Evolutionary conservation across 1,140 invertebrate species (phyloP).

Genomic region (Bombus confusus): DNA sequence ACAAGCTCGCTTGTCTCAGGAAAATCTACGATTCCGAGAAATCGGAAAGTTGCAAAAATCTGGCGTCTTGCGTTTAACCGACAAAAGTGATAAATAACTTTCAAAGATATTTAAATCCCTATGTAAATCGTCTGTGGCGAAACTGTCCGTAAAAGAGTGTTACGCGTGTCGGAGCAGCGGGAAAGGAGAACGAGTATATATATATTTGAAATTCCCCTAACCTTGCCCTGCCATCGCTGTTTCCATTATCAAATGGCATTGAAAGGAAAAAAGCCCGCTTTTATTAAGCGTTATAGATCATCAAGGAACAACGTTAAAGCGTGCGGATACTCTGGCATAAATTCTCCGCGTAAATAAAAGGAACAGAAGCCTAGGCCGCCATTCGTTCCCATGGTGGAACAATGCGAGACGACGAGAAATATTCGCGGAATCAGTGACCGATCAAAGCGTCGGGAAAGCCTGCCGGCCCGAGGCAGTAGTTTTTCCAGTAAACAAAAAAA

Average conservation of each 20-base stretch:
- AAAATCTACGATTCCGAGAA: no score
- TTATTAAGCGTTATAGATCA: constrained; percentile 1
- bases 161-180: no score
- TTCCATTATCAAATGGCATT: background rate
- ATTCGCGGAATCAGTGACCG: constrained; percentile 14
- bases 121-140: no score
- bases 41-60: no score
- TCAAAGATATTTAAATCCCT: no score
- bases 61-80: no score
- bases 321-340: background rate
- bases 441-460: background rate
- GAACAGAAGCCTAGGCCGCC: background rate
- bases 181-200: no score
- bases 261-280: background rate
- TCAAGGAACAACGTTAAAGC: background rate
- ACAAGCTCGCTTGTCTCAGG: no score
- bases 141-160: no score
- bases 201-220: background rate
- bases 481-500: background rate
- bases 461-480: background rate
- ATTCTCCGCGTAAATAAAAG: background rate
- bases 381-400: background rate
- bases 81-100: no score
- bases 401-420: background rate
- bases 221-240: background rate